Evolutionary conservation across 2,797 vertebrate species (phyloP), one percentile per base, ranked within the genome.

Genomic region (Pelobates cultripes): DNA sequence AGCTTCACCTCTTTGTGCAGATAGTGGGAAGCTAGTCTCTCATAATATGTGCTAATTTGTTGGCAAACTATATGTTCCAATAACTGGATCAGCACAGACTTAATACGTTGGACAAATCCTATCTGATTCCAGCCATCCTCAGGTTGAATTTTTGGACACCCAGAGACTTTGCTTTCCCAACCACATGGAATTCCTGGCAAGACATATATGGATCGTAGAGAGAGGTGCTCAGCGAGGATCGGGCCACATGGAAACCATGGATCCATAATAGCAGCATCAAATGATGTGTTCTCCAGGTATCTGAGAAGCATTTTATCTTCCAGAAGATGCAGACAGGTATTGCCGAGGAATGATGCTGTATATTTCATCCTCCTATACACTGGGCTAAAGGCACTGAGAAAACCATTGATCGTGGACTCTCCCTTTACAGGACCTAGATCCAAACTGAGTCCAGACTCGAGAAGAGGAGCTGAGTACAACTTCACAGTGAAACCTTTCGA

Each of bases 41-140:
- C 7, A 0, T 67, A 86, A 0, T 80, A 63, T 55, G 0, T 3
- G 0, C 86, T 89, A 3, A 79, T 28, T n/a, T 70, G 0, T 0
- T 86, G 73, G 47, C 91, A 93, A 55, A 89, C 86, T 0, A 10
- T 0, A 0, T 75, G 76, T 55, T 92, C 90, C 57, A 89, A 70
- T 40, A 40, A 43, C 7, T 53, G 51, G 13, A 92, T 57, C 14
- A 97, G 7, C 13, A 94, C 28, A n/a, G 95, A 96, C 83, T 94
- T 79, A n/a, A 94, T 78, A 3, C 94, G 90, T 81, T 96, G 88
- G 0, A 84, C 75, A 78, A 97, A 96, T 2, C 43, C 92, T 95
- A 95, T 96, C 28, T 0, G 91, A 67, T 95, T 92, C 0, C 51
- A 0, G 28, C 90, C 91, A 7, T 95, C 95, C 0, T 95, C 66